Evolutionary conservation across 2,797 vertebrate species (phyloP), one percentile per base, ranked within the genome.

Genomic region (Catostomus latipinnis): DNA sequence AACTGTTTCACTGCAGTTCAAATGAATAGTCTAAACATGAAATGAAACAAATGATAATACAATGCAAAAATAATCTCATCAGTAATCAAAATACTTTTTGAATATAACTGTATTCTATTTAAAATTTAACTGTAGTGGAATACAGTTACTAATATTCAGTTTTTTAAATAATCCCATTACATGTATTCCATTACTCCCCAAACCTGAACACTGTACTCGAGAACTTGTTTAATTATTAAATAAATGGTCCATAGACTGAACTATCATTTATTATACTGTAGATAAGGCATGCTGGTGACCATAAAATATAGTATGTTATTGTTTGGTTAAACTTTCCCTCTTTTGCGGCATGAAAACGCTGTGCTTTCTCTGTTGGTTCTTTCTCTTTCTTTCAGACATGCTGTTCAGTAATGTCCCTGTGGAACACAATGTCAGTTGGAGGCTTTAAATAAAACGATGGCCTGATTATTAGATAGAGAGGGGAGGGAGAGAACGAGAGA

Each of bases 371-470:
- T 70, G 63, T 85, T 86, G 87, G 87, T 87, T 87, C 84, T 89
- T 90, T 88, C 82, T 88, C 58, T 81, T 88, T 85, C 84, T 76
- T 78, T 90, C 88, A 89, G 87, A 86, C 87, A 83, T 60, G 88
- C 87, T 86, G 88, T 82, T 87, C 89, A 82, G 88, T 86, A 63
- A 80, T 81, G 80, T 91, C 91, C 91, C 82, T 1, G 90, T 90
- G 92, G 90, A 88, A 88, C 89, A 91, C 91, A 92, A 73, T 58
- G 75, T 54, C 84, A 91, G 88, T 91, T 91, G 80, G 85, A 89
- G 88, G 86, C 90, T 94, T 93, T 92, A 94, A 94, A 94, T 94
- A 94, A 93, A 95, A 88, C 86, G 13, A 87, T 93, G 93, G 82
- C 93, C 93, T 95, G 92, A 92, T 94, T 94, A 88, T 82, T 76